These are phyloP conservation scores for Probaryconus sp. DNA, from an alignment of 1,140 invertebrate species.

Conservation along the genomic window DNA sequence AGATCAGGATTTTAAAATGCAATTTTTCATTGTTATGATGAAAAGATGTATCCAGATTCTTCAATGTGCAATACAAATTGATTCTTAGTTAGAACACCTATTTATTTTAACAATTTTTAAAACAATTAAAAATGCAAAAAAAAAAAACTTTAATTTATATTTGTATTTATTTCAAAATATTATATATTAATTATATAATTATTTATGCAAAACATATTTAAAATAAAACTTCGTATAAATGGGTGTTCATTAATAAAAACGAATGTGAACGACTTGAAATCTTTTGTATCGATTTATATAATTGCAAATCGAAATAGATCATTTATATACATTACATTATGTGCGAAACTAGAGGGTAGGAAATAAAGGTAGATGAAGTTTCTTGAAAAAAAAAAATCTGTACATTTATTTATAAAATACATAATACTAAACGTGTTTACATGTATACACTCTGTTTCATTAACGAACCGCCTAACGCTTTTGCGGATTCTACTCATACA, in stretches of 20 bases:
- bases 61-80: conserved; percentile 11
- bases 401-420: conserved; percentile 76
- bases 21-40: too few relatives aligned
- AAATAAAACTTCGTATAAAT: too few relatives aligned
- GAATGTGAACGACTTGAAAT: neutral
- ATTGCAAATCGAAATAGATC: neutral
- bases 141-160: too few relatives aligned
- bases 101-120: neutral
- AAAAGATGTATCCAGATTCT: too few relatives aligned
- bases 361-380: neutral
- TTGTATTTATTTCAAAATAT: too few relatives aligned
- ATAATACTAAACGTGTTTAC: conserved; percentile 63
- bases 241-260: neutral
- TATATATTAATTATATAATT: too few relatives aligned
- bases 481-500: neutral
- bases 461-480: conserved; percentile 24
- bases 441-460: conserved; percentile 46
- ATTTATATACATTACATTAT: neutral
- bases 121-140: conserved; percentile 19
- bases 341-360: neutral
- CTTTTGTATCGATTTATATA: neutral
- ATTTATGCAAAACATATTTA: too few relatives aligned
- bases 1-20: too few relatives aligned
- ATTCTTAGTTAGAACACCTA: neutral
- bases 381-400: conserved; percentile 69